Evolutionary conservation across 2,113 vertebrate species (phyloP).

Genomic region (Rhodinocichla rosea): DNA sequence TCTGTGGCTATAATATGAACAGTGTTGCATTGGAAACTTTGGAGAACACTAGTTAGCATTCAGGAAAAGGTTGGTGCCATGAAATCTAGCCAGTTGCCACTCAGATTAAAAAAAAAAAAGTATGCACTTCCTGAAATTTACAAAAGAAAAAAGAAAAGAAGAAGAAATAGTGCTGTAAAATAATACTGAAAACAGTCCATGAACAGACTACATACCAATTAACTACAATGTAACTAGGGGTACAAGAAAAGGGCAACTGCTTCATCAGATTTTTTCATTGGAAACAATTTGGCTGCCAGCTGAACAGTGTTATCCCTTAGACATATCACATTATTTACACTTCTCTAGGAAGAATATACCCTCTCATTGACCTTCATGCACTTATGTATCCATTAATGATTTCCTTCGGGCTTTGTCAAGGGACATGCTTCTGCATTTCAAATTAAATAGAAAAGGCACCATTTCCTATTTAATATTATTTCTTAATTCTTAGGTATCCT

Average conservation of each 20-base stretch:
- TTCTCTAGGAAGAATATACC: background rate
- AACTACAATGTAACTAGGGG: background rate
- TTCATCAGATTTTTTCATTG: background rate
- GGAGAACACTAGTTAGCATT: background rate
- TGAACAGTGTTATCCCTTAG: background rate
- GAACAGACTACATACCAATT: background rate
- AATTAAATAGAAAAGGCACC: background rate
- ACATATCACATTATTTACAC: background rate
- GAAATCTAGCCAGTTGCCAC: background rate
- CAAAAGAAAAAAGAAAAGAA: background rate
- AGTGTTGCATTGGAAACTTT: background rate
- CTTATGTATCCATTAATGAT: background rate
- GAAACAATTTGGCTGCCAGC: background rate
- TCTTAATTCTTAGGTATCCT: background rate
- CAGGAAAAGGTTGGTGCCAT: background rate
- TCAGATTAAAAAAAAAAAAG: background rate
- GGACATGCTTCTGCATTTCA: background rate
- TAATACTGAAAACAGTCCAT: background rate
- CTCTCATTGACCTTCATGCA: background rate
- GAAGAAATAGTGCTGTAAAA: background rate
- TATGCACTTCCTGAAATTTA: background rate
- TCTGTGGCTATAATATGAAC: background rate
- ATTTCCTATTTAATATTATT: background rate
- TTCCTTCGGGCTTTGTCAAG: background rate
- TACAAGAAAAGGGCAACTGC: background rate